Evolutionary conservation across 2,797 vertebrate genomes (phyloP), one percentile per base, ranked within the genome.

Genomic region (Epinephelus malabaricus): DNA sequence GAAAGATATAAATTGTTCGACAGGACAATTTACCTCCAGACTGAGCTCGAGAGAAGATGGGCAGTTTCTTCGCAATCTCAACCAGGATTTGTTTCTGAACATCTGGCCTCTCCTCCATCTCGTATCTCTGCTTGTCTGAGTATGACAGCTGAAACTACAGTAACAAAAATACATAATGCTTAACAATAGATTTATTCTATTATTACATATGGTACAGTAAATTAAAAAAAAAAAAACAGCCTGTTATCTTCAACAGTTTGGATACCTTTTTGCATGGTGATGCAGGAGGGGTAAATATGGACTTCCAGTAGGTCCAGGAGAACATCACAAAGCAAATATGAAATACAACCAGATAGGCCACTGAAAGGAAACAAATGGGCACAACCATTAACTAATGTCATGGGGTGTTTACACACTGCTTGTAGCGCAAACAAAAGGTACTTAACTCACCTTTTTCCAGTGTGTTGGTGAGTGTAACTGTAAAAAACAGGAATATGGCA

Each of bases 231-330:
- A 27, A 30, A 30, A 30, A 46, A 34, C 23, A 58, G 21, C 7
- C 30, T n/a, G 51, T 8, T 11, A 30, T 38, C 1, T 65, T 40
- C 10, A 18, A 56, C 5, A 21, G 27, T 12, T 4, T 3, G 5
- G 10, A 83, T 95, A 99, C 98, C 97, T 99, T 98, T 93, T 98
- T 98, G 89, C 94, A 96, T 50, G 98, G 98, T 46, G 96, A 93
- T 25, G 96, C 92, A 6, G 97, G 96, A 58, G 97, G 95, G 69
- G 98, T 99, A 66, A 99, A 99, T 90, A 99, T 97, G 81, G 98
- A 97, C 91, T 98, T 99, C 98, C 97, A 99, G 30, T 99, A 99
- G 0, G 98, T 98, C 98, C 98, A 99, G 74, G 96, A 95, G 89
- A 99, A 99, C 94, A 99, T 97, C 85, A 96, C 95, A 90, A 99